Evolutionary conservation across 2,797 vertebrate genomes (phyloP).

Genomic region (Taeniopygia guttata): DNA sequence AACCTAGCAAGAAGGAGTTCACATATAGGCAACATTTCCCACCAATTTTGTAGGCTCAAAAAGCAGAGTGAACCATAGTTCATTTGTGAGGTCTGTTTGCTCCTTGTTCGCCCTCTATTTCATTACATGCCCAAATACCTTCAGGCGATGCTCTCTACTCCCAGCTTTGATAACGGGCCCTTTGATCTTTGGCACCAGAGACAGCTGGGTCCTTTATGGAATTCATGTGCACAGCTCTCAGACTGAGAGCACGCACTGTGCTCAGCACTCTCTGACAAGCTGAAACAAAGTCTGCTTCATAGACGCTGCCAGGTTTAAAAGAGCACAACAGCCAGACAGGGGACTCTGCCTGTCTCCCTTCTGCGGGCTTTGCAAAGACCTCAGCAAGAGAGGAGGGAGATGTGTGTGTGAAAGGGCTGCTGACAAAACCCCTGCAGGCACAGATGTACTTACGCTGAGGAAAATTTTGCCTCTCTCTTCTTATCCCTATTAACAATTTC

Average conservation of each 20-base stretch:
- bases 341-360: background rate
- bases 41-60: background rate
- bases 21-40: background rate
- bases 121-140: background rate
- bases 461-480: background rate
- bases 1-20: background rate
- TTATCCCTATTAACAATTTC: background rate
- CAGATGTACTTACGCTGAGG: background rate
- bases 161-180: background rate
- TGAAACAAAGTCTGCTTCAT: constrained; percentile 24
- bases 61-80: background rate
- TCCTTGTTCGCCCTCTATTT: constrained; percentile 5
- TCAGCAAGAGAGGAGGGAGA: background rate
- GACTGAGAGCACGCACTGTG: background rate
- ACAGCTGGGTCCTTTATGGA: background rate
- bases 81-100: background rate
- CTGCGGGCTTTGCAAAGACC: background rate
- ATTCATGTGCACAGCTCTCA: background rate
- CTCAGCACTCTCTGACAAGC: background rate
- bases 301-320: constrained; percentile 1
- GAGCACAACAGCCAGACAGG: background rate
- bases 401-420: background rate
- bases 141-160: background rate
- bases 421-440: background rate
- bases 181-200: constrained; percentile 36